These are phyloP conservation scores for Patiria pectinifera DNA, from an alignment of 53 echinoderm and acorn worm genomes.

Conservation along the genomic window DNA sequence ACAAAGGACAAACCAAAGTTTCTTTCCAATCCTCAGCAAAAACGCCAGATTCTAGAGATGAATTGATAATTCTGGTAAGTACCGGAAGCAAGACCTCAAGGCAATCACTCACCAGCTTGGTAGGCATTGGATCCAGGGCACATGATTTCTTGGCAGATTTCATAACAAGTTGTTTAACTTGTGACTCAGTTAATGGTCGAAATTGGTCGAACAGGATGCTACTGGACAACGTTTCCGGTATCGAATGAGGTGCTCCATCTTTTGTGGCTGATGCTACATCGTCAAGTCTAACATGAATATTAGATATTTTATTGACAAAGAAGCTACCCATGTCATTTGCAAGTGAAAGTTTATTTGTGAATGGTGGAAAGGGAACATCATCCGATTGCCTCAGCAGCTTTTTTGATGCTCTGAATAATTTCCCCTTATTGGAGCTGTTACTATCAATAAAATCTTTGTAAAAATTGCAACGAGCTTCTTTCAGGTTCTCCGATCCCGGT, in stretches of 20 bases:
- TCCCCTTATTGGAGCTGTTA: conserved; percentile 32
- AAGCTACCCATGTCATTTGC: conserved; percentile 36
- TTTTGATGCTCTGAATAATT: conserved; percentile 33
- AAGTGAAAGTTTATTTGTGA: not conserved
- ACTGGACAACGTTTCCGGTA: conserved; percentile 9
- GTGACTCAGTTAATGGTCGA: not conserved
- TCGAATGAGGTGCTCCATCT: not conserved
- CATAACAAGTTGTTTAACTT: conserved; percentile 27
- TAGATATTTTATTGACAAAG: conserved; percentile 41
- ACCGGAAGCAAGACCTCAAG: conserved; percentile 43
- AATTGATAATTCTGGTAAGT: conserved; percentile 46
- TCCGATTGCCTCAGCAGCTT: not conserved
- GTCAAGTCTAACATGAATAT: conserved; percentile 18
- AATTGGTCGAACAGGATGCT: conserved; percentile 6
- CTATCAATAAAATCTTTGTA: conserved; percentile 27
- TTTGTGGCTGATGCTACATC: not conserved
- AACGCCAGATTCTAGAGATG: conserved; percentile 45
- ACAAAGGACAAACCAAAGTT: not conserved
- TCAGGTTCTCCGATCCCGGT: too few species aligned
- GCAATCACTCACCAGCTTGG: conserved; percentile 35
- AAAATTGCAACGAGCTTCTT: conserved; percentile 30
- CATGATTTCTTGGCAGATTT: conserved; percentile 44
- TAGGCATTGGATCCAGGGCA: conserved; percentile 41
- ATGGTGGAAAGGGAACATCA: conserved; percentile 13
- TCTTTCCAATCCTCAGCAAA: conserved; percentile 51